These are phyloP conservation scores for Aricia artaxerxes DNA, from an alignment of 2,888 invertebrate species.

Conservation along the genomic window DNA sequence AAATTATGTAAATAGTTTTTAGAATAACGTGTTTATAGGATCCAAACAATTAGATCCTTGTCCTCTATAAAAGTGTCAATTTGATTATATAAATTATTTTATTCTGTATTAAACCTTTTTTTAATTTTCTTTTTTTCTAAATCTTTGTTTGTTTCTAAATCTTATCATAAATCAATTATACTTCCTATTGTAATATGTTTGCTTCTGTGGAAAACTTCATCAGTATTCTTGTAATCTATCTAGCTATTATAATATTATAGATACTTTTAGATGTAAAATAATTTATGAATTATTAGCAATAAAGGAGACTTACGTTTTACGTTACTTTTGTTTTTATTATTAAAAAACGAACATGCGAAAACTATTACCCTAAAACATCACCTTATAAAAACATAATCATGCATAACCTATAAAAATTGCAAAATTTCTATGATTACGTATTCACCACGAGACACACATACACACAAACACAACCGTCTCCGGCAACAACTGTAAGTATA, in stretches of 20 bases:
- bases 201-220: conserved; percentile 66
- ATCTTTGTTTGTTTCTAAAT: neutral
- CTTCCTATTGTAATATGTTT: conserved; percentile 64
- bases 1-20: conserved; percentile 47
- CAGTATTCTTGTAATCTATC: conserved; percentile 40
- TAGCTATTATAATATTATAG: conserved; percentile 40
- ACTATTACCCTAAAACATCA: neutral
- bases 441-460: conserved; percentile 67
- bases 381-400: neutral
- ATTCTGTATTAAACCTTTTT: neutral
- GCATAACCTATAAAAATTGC: conserved; percentile 1
- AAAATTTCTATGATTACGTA: conserved; percentile 19
- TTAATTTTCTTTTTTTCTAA: neutral
- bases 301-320: conserved; percentile 39
- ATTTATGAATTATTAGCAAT: conserved; percentile 32
- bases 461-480: conserved; percentile 49
- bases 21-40: conserved; percentile 36
- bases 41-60: conserved; percentile 50
- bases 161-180: conserved; percentile 45
- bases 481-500: conserved; percentile 70
- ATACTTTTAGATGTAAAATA: conserved; percentile 36
- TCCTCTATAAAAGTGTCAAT: conserved; percentile 70
- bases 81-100: conserved; percentile 39
- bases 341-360: neutral
- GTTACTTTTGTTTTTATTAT: conserved; percentile 46